phyloP scores from a whole-genome alignment of 2,888 invertebrate species.

The Drosophila putrida region DNA sequence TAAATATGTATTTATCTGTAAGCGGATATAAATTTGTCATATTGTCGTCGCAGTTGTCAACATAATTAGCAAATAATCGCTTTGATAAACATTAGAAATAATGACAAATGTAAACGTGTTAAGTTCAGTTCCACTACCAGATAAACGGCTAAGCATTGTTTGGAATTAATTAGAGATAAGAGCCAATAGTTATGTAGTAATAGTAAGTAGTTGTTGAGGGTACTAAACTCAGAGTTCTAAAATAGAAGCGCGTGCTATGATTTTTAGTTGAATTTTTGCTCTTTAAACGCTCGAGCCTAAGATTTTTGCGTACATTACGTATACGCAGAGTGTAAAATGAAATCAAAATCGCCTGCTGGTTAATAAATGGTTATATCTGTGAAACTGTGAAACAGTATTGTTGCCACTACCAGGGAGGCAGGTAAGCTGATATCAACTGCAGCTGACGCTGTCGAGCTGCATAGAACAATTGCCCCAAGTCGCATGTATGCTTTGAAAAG shows the following conservation, averaged over 20 bases:
- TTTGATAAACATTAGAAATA: conserved; percentile 20
- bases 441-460: conserved; percentile 5
- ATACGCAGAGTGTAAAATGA: conserved; percentile 19
- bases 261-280: conserved; percentile 10
- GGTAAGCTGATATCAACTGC: conserved; percentile 17
- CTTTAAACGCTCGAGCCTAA: background rate
- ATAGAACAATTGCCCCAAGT: conserved; percentile 4
- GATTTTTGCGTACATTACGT: conserved; percentile 16
- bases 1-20: conserved; percentile 27
- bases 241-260: conserved; percentile 5
- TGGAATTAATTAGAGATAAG: background rate
- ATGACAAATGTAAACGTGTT: conserved; percentile 1
- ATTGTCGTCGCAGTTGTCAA: conserved; percentile 45
- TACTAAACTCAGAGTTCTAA: background rate
- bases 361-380: conserved; percentile 35
- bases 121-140: background rate
- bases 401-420: background rate
- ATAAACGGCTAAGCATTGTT: background rate
- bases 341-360: conserved; percentile 29
- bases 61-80: conserved; percentile 45
- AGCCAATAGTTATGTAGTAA: too few species aligned
- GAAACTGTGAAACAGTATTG: conserved; percentile 1
- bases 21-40: conserved; percentile 75
- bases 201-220: too few species aligned
- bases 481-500: conserved; percentile 14